These are phyloP conservation scores for Drosophila bocki DNA, from an alignment of 1,140 invertebrate species.

Conservation along the genomic window DNA sequence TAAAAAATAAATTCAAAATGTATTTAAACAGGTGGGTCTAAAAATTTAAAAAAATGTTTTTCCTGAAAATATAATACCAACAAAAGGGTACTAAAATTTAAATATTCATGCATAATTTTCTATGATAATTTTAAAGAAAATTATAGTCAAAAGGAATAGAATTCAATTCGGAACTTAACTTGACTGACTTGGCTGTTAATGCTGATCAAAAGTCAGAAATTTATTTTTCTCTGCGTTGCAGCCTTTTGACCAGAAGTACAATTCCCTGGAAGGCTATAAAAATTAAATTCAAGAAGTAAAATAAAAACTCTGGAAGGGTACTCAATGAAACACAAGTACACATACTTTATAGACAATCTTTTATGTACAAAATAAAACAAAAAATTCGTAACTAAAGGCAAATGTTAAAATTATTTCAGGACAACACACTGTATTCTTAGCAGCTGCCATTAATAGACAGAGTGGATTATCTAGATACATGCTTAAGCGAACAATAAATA, in stretches of 20 bases:
- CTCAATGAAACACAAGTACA: neutral
- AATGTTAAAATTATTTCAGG: conserved; percentile 2
- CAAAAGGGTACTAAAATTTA: neutral
- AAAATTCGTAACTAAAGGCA: conserved; percentile 4
- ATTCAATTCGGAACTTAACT: too few species aligned
- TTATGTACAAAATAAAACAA: conserved; percentile 1
- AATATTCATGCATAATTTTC: neutral
- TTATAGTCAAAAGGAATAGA: too few species aligned
- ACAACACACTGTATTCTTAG: conserved; percentile 1
- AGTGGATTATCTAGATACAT: conserved; percentile 1
- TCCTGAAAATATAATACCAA: too few species aligned
- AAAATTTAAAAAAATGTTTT: too few species aligned
- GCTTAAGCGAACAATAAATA: conserved; percentile 14
- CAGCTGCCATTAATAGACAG: conserved; percentile 13
- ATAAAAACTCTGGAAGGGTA: neutral
- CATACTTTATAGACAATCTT: neutral
- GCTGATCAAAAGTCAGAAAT: too few species aligned
- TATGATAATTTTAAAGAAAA: too few species aligned
- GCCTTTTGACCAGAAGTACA: neutral
- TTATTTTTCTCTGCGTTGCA: neutral
- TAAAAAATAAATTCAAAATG: too few species aligned
- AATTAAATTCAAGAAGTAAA: neutral
- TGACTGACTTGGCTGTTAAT: too few species aligned
- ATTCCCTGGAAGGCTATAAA: too few species aligned
- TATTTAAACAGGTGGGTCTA: too few species aligned